Percentiles rank a stretch among this genome's conserved stretches.
Evolutionary conservation across 2,797 vertebrate species (phyloP).

Genomic region (Podarcis siculus): DNA sequence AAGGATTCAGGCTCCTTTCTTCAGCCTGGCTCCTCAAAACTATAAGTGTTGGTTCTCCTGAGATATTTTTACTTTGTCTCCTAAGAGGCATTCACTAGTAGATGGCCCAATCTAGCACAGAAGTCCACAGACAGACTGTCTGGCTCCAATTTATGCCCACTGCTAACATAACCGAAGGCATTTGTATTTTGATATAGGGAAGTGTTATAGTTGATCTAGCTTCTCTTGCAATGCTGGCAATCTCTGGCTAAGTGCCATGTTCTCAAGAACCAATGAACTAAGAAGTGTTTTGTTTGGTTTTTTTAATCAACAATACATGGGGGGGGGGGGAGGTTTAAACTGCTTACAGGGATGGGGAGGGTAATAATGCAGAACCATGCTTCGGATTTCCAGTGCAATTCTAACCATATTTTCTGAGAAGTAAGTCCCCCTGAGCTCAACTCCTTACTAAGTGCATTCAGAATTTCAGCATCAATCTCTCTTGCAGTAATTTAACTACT

Average conservation of each 20-base stretch:
- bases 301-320: conserved; percentile 49
- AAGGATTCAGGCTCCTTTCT: conserved; percentile 26
- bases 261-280: conserved; percentile 40
- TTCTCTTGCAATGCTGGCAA: conserved; percentile 54
- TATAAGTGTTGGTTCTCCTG: conserved; percentile 66
- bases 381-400: conserved; percentile 16
- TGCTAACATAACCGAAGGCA: conserved; percentile 61
- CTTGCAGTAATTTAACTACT: conserved; percentile 39
- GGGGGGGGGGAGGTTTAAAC: conserved; percentile 40
- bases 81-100: conserved; percentile 64
- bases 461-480: conserved; percentile 10
- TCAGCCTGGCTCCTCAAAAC: conserved; percentile 54
- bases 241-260: conserved; percentile 66
- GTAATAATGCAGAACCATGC: conserved; percentile 43
- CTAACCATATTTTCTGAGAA: background rate
- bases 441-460: background rate
- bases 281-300: conserved; percentile 14
- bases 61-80: conserved; percentile 72
- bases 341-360: background rate
- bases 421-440: background rate
- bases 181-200: conserved; percentile 74
- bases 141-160: conserved; percentile 77
- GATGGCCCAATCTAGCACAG: conserved; percentile 68
- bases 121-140: conserved; percentile 77
- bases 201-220: conserved; percentile 58